A percentile compares a stretch with the other conserved stretches of the same genome.
Evolutionary conservation across 2,797 vertebrate species (phyloP).

Genomic region (Spea hammondii): DNA sequence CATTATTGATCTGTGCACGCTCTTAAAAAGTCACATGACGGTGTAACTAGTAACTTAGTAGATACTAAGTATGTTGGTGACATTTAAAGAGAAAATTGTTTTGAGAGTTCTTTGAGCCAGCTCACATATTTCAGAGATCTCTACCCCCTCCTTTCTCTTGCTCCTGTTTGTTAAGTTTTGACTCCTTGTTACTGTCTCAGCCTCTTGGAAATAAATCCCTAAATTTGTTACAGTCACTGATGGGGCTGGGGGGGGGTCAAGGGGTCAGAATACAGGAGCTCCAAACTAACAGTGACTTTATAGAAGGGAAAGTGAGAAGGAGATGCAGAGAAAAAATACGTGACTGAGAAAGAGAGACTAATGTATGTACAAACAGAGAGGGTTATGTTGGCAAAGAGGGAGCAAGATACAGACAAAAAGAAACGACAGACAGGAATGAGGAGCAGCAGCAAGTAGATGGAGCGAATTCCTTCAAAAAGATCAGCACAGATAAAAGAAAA

Average conservation of each 20-base stretch:
- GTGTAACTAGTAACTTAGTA: too few relatives aligned
- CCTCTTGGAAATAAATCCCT: conserved; percentile 45
- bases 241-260: conserved; percentile 31
- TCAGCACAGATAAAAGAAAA: not conserved
- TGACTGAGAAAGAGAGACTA: not conserved
- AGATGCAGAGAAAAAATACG: conserved; percentile 5
- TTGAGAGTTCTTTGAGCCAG: not conserved
- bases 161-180: conserved; percentile 28
- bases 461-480: not conserved
- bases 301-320: conserved; percentile 33
- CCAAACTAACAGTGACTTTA: conserved; percentile 44
- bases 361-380: not conserved
- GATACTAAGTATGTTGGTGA: not conserved
- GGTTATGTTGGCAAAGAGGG: not conserved
- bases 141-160: not conserved
- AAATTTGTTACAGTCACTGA: conserved; percentile 47
- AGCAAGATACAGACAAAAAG: not conserved
- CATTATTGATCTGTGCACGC: too few relatives aligned
- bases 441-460: not conserved
- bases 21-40: too few relatives aligned
- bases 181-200: conserved; percentile 24
- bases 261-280: conserved; percentile 34
- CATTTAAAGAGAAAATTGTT: not conserved
- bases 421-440: not conserved
- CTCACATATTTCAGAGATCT: not conserved